A percentile compares a stretch with the other conserved stretches of the same genome.
These are phyloP conservation scores for Popillia japonica DNA, from an alignment of 1,140 invertebrate species.

Conservation along the genomic window DNA sequence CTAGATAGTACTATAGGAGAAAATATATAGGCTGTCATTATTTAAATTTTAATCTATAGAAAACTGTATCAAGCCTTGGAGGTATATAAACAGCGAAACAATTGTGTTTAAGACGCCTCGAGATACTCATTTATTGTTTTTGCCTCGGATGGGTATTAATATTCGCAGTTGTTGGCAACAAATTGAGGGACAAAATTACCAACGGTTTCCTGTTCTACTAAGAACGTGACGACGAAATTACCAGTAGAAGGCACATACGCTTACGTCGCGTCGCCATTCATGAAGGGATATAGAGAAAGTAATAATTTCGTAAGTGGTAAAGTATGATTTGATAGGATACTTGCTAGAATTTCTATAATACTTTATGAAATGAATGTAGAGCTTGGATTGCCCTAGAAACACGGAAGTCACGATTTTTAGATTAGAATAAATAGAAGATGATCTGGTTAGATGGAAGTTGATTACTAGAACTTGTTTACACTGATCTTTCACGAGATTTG, in stretches of 20 bases:
- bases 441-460: too few species aligned
- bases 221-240: background rate
- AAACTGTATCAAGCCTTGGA: background rate
- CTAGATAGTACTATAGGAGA: background rate
- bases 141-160: background rate
- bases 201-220: background rate
- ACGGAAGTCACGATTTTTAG: background rate
- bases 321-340: conserved; percentile 2
- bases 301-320: conserved; percentile 3
- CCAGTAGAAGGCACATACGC: background rate
- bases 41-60: conserved; percentile 8
- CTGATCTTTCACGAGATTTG: too few species aligned
- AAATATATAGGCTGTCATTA: background rate
- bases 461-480: too few species aligned
- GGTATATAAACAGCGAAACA: background rate
- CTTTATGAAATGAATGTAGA: conserved; percentile 1
- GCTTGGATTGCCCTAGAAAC: background rate
- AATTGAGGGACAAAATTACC: background rate
- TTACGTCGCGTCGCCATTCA: background rate
- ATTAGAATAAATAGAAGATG: too few species aligned
- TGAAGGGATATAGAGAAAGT: background rate
- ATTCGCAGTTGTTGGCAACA: background rate
- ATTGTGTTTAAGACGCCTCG: background rate
- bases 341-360: background rate
- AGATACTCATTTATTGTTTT: background rate